These are phyloP conservation scores for Drosophila tani DNA, from an alignment of 1,140 invertebrate genomes.

Conservation along the genomic window DNA sequence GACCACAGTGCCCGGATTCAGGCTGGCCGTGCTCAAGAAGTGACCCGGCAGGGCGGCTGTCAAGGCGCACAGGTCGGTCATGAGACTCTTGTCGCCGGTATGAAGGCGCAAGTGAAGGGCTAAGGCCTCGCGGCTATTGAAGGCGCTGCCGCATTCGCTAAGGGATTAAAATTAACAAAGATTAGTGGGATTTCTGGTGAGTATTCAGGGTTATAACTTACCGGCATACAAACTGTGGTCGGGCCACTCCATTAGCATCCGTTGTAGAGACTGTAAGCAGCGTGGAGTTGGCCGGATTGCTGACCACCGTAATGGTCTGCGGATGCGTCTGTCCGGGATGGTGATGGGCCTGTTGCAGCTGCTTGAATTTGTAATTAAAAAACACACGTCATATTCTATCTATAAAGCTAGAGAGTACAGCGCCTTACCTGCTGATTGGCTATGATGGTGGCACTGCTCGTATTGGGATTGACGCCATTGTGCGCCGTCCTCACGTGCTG, in stretches of 20 bases:
- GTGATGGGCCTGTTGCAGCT: conserved; percentile 84
- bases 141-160: conserved; percentile 89
- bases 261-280: conserved; percentile 77
- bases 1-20: conserved; percentile 85
- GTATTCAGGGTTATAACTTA: conserved; percentile 35
- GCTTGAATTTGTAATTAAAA: conserved; percentile 54
- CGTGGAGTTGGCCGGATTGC: conserved; percentile 79
- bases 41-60: conserved; percentile 90
- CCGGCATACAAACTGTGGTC: conserved; percentile 85
- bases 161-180: conserved; percentile 16
- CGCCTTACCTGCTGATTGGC: conserved; percentile 76
- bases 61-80: conserved; percentile 93
- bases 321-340: conserved; percentile 85
- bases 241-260: conserved; percentile 67
- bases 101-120: conserved; percentile 92
- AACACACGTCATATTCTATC: conserved; percentile 62
- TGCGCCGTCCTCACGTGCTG: conserved; percentile 89
- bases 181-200: neutral
- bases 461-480: conserved; percentile 85
- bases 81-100: conserved; percentile 92
- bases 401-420: neutral
- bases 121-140: conserved; percentile 90
- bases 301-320: conserved; percentile 84
- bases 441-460: conserved; percentile 85
- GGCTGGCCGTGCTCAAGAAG: conserved; percentile 86